Percentiles rank a stretch among this genome's conserved stretches.
Conservation (phyloP, 1,140 invertebrate genomes). For the Andrena cerasifolii region DNA sequence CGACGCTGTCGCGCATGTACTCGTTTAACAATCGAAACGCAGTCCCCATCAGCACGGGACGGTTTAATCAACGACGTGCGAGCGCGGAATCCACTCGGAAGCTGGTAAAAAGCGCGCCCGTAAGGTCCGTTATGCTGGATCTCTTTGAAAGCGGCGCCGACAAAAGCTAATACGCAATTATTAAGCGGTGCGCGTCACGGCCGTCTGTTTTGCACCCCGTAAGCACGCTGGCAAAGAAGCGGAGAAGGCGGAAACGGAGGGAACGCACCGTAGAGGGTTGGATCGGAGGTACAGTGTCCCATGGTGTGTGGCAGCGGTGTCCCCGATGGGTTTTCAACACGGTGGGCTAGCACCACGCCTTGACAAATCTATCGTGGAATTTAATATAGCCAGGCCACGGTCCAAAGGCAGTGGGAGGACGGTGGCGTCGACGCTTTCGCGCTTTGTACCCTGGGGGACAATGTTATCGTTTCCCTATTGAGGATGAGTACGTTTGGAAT, state of each 20-base stretch:
- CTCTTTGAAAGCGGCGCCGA: constrained; percentile 72
- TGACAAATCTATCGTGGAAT: constrained; percentile 78
- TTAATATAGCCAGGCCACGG: constrained; percentile 70
- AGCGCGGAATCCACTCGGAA: background rate
- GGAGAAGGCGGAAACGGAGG: background rate
- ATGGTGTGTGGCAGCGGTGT: constrained; percentile 69
- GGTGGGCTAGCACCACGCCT: constrained; percentile 69
- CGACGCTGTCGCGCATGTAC: too few relatives aligned
- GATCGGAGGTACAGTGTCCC: constrained; percentile 59
- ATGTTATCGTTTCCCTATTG: constrained; percentile 32
- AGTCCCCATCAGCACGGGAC: background rate
- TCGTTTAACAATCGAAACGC: too few relatives aligned
- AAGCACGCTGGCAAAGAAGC: constrained; percentile 62
- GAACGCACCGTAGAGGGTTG: background rate
- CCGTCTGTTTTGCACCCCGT: constrained; percentile 73
- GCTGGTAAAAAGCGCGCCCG: background rate
- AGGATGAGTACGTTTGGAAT: background rate
- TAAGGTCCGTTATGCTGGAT: constrained; percentile 64
- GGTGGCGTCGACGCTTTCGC: constrained; percentile 1
- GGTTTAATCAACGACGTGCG: background rate
- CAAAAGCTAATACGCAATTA: constrained; percentile 79
- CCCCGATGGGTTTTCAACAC: constrained; percentile 66
- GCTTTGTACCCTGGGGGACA: background rate
- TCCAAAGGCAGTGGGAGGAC: constrained; percentile 16
- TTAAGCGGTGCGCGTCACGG: constrained; percentile 71